Evolutionary conservation across 2,797 vertebrate genomes (phyloP).

Genomic region (Graptemys geographica): DNA sequence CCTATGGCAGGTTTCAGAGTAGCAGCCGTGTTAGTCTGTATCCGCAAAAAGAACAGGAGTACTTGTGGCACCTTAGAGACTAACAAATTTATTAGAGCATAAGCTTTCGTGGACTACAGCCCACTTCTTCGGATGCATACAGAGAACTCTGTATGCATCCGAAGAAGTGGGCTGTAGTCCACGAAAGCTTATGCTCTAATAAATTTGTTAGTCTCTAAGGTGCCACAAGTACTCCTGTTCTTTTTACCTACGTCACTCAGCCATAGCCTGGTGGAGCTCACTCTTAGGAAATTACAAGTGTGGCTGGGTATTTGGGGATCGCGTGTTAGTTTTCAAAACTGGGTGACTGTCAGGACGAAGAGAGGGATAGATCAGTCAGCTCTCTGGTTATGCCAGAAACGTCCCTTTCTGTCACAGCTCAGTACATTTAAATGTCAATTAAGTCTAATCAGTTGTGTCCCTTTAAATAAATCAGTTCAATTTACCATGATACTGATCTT

Average conservation of each 20-base stretch:
- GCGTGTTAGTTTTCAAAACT: background rate
- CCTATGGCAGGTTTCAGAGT: background rate
- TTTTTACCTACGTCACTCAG: background rate
- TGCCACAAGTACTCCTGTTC: too few relatives aligned
- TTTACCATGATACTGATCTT: conserved; percentile 1
- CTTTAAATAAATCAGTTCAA: conserved; percentile 62
- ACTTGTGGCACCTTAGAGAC: too few relatives aligned
- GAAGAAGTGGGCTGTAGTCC: too few relatives aligned
- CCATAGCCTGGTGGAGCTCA: background rate
- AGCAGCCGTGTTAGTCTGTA: too few relatives aligned
- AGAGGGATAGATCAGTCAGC: conserved; percentile 70
- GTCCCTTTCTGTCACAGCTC: conserved; percentile 71
- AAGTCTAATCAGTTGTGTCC: background rate
- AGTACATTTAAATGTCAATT: conserved; percentile 67
- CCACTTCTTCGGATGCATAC: too few relatives aligned
- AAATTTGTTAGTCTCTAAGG: too few relatives aligned
- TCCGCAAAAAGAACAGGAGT: too few relatives aligned
- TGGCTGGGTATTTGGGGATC: conserved; percentile 31
- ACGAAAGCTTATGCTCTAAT: too few relatives aligned
- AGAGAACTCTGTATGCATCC: too few relatives aligned
- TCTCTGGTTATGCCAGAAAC: conserved; percentile 66
- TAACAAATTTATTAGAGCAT: too few relatives aligned
- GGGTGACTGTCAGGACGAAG: conserved; percentile 61
- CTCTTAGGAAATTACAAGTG: background rate
- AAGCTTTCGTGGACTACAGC: too few relatives aligned